Conservation (phyloP, 2,888 invertebrate species). For the Serrognathus titanus region DNA sequence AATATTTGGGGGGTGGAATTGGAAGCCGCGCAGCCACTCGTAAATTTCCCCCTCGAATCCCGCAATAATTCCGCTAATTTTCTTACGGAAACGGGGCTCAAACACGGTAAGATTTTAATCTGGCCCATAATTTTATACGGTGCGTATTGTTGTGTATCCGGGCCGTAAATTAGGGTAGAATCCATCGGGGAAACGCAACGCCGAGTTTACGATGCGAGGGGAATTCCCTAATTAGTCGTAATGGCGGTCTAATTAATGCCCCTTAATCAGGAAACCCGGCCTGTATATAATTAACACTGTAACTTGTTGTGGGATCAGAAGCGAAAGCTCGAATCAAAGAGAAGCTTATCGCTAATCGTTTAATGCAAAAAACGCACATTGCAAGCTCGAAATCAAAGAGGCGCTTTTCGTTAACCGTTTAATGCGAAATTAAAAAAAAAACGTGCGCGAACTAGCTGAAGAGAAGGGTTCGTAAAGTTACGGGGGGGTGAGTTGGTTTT, state of each 20-base stretch:
- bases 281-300: constrained; percentile 12
- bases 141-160: neutral
- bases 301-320: neutral
- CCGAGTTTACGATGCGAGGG: neutral
- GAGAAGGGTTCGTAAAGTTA: too few relatives aligned
- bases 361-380: too few relatives aligned
- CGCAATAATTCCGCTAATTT: constrained; percentile 1
- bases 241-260: constrained; percentile 19
- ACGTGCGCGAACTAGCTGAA: too few relatives aligned
- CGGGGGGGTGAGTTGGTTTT: too few relatives aligned
- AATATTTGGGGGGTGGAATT: too few relatives aligned
- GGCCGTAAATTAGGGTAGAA: constrained; percentile 1
- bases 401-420: too few relatives aligned
- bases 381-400: too few relatives aligned
- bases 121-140: neutral
- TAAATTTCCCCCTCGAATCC: neutral
- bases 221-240: constrained; percentile 17
- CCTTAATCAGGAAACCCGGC: constrained; percentile 14
- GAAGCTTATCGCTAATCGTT: too few relatives aligned
- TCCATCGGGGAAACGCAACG: constrained; percentile 1
- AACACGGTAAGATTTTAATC: constrained; percentile 1
- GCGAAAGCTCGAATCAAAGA: too few relatives aligned
- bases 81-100: neutral
- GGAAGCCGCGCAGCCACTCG: neutral
- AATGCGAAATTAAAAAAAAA: too few relatives aligned